phyloP scores from a whole-genome alignment of 2,113 vertebrate species.

The Colaptes auratus region DNA sequence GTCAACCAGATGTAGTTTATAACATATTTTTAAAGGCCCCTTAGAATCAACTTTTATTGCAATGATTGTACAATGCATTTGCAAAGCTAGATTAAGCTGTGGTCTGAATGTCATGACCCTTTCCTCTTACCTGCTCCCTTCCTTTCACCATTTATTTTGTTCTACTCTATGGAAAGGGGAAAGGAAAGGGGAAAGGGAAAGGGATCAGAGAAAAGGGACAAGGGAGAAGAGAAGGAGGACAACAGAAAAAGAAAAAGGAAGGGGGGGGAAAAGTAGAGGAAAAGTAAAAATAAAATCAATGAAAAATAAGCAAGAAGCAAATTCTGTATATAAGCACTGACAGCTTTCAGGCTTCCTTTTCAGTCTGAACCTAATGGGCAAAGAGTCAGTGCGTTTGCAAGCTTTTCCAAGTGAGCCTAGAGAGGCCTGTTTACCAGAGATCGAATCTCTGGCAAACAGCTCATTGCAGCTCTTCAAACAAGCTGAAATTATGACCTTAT shows the following conservation, averaged over 20 bases:
- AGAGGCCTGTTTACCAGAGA: slow-evolving; percentile 71
- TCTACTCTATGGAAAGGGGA: background rate
- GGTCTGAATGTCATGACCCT: background rate
- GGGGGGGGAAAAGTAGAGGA: background rate
- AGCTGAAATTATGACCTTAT: slow-evolving; percentile 72
- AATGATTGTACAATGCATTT: background rate
- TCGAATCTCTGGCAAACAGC: slow-evolving; percentile 73
- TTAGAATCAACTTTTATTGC: slow-evolving; percentile 16
- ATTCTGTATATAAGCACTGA: slow-evolving; percentile 55
- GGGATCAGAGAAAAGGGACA: no score
- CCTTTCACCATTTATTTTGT: background rate
- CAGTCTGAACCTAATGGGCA: slow-evolving; percentile 49
- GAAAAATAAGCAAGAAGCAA: background rate
- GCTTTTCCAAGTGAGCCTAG: slow-evolving; percentile 68
- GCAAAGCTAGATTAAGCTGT: slow-evolving; percentile 22
- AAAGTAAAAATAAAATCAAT: background rate
- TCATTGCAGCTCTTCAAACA: slow-evolving; percentile 71
- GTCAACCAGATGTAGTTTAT: background rate
- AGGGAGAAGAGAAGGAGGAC: background rate
- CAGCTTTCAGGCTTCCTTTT: slow-evolving; percentile 60
- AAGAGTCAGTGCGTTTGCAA: slow-evolving; percentile 54
- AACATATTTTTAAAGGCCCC: background rate
- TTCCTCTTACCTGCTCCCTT: background rate
- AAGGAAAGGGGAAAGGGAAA: background rate
- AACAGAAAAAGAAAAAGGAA: background rate